A percentile compares a stretch with the other conserved stretches of the same genome.
phyloP scores from a whole-genome alignment of 2,888 invertebrate species.

The Phengaris alcon region DNA sequence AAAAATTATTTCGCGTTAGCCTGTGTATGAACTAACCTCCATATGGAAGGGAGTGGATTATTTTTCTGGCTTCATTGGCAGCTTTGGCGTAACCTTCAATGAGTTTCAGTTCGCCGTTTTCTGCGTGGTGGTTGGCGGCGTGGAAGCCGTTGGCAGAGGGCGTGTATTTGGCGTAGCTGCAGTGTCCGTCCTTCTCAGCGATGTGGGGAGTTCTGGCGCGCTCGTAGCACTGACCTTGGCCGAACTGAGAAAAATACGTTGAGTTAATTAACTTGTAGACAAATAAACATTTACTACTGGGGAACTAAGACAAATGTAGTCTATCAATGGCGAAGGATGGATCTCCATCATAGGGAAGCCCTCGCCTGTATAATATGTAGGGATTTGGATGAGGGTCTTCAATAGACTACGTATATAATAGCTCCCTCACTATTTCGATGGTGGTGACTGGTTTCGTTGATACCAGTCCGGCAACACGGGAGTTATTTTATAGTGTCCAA shows the following conservation, averaged over 20 bases:
- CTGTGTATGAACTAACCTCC: background rate
- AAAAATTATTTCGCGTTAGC: no score
- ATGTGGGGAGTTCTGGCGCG: constrained; percentile 18
- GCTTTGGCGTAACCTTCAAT: constrained; percentile 22
- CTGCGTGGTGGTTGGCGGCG: constrained; percentile 1
- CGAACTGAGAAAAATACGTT: background rate
- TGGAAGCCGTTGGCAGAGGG: constrained; percentile 5
- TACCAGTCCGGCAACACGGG: no score
- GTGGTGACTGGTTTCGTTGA: no score
- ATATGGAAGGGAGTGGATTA: constrained; percentile 22
- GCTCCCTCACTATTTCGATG: no score
- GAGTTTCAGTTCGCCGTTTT: background rate
- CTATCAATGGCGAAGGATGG: no score
- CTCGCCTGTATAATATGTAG: no score
- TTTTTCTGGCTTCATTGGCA: background rate
- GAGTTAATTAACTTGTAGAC: background rate
- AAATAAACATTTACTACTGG: background rate
- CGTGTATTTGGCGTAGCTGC: constrained; percentile 24
- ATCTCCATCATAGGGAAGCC: no score
- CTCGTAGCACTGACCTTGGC: constrained; percentile 4
- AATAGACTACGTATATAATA: no score
- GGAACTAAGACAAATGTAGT: no score
- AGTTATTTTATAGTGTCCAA: no score
- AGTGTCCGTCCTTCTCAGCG: constrained; percentile 12
- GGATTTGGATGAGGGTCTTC: no score